phyloP scores from a whole-genome alignment of 1,140 invertebrate genomes.

The Rhizoglyphus robini region DNA sequence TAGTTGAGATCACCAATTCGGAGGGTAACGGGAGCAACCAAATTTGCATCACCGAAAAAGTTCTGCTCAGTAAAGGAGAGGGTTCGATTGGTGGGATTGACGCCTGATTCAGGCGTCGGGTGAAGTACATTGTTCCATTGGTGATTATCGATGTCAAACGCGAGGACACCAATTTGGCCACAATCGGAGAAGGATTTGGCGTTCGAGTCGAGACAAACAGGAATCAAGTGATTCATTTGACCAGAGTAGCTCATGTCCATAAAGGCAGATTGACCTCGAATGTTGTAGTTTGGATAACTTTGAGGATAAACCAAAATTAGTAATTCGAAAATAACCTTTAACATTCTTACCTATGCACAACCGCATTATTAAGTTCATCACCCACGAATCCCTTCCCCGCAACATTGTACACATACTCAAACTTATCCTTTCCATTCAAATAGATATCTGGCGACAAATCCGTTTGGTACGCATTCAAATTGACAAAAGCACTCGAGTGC shows the following conservation, averaged over 20 bases:
- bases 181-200: constrained; percentile 31
- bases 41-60: neutral
- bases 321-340: neutral
- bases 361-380: no score
- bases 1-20: constrained; percentile 83
- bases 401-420: constrained; percentile 18
- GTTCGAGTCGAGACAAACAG: constrained; percentile 51
- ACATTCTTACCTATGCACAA: no score
- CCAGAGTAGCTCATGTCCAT: constrained; percentile 62
- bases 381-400: neutral
- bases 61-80: neutral
- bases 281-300: neutral
- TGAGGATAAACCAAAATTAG: no score
- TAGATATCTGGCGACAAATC: constrained; percentile 70
- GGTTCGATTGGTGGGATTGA: neutral
- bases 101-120: neutral
- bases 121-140: neutral
- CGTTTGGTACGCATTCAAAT: constrained; percentile 48
- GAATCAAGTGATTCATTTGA: constrained; percentile 61
- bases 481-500: constrained; percentile 76
- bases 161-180: constrained; percentile 31
- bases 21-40: constrained; percentile 46
- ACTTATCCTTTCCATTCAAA: constrained; percentile 47
- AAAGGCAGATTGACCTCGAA: constrained; percentile 63
- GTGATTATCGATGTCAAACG: neutral